Conservation (phyloP, 1,140 invertebrate species). For the Scaptomyza montana region DNA sequence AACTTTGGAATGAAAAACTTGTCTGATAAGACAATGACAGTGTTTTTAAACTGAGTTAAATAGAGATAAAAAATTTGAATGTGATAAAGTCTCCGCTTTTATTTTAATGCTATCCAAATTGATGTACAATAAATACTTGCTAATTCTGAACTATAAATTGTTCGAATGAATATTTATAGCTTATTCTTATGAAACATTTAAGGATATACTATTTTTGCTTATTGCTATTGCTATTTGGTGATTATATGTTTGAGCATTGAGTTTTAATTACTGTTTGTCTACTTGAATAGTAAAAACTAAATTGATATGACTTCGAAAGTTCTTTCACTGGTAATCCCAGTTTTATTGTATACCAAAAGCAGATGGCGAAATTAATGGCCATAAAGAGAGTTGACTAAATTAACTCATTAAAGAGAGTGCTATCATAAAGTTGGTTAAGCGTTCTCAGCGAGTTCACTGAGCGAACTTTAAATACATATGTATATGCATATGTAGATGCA, state of each 20-base stretch:
- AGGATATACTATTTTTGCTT: too few relatives aligned
- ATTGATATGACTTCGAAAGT: too few relatives aligned
- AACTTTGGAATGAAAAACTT: conserved; percentile 13
- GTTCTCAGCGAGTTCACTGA: conserved; percentile 18
- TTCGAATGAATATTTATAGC: background rate
- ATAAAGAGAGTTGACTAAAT: conserved; percentile 49
- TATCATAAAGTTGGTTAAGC: conserved; percentile 34
- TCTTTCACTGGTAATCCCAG: background rate
- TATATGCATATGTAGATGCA: background rate
- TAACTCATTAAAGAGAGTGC: conserved; percentile 43
- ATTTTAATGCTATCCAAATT: background rate
- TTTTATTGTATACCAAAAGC: background rate
- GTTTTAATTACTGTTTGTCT: too few relatives aligned
- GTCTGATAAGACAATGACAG: background rate
- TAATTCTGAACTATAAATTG: background rate
- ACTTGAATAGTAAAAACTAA: too few relatives aligned
- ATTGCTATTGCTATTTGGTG: too few relatives aligned
- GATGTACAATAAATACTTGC: background rate
- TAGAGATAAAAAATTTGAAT: too few relatives aligned
- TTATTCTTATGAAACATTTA: background rate
- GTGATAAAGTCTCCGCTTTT: too few relatives aligned
- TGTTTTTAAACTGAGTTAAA: too few relatives aligned
- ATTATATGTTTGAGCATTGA: too few relatives aligned
- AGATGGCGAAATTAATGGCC: conserved; percentile 28
- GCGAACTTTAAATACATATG: background rate